Evolutionary conservation across 2,113 vertebrate genomes (phyloP), one percentile per base, ranked within the genome.

Genomic region (Pelobates fuscus): DNA sequence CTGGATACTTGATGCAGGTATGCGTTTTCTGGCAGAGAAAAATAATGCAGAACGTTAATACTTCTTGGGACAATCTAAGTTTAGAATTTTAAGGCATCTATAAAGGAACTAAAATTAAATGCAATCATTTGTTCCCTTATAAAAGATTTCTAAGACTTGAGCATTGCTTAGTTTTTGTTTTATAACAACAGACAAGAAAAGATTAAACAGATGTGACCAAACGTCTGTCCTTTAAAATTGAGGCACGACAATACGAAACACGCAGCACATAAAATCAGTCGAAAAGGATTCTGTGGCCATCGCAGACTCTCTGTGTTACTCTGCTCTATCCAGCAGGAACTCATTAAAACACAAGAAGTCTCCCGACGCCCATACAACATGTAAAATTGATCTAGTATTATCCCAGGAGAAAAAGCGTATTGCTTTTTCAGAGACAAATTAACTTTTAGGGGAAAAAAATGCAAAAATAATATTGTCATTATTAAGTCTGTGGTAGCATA

Each of bases 291-390:
- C 43, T 57, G 15, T 25, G 30, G 21, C 59, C 69, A 21, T 37
- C 57, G 41, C 44, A 61, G 24, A 49, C 32, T 61, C 32, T 15
- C 69, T 61, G 26, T 61, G 23, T 43, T 61, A 30, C 43, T 27
- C 17, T 26, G n/a, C 24, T 17, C 17, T 3, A 14, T 26, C 17
- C 26, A 60, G 54, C 23, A 70, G 24, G 24, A 57, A 57, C 60
- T 65, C 49, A 46, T 57, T 54, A 65, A 26, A 72, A 73, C 61
- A 64, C 5, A 4, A 62, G 70, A 52, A 52, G 57, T 57, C 62
- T 44, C 71, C 24, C 23, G 18, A 29, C 18, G 30, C 49, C 49
- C 23, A 32, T 57, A 26, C 55, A 57, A 74, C 32, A 65, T 26
- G 49, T 14, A 27, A 66, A 65, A 65, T 49, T 61, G 43, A 24